Percentiles rank a stretch among this genome's conserved stretches.
Evolutionary conservation across 2,888 invertebrate genomes (phyloP).

Genomic region (Eristalinus aeneus): DNA sequence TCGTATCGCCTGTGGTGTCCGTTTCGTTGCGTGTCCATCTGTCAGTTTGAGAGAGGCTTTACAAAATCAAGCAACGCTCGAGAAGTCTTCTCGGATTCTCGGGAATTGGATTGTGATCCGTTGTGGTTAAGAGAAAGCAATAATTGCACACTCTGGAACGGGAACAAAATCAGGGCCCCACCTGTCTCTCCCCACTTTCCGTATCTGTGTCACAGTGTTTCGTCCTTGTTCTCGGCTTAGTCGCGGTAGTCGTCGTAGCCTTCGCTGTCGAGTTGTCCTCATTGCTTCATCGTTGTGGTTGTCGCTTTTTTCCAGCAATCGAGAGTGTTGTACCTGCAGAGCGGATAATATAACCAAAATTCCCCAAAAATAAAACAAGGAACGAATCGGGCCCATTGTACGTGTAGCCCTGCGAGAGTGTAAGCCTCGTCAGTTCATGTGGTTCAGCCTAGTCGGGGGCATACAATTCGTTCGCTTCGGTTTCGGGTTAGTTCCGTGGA

Average conservation of each 20-base stretch:
- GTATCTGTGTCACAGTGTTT: slow-evolving; percentile 65
- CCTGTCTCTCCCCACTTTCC: slow-evolving; percentile 37
- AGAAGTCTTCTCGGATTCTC: slow-evolving; percentile 58
- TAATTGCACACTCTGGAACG: slow-evolving; percentile 66
- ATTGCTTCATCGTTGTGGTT: background rate
- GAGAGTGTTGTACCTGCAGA: slow-evolving; percentile 43
- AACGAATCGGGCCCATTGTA: background rate
- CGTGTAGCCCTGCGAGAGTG: slow-evolving; percentile 22
- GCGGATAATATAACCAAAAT: slow-evolving; percentile 1
- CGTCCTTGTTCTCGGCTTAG: slow-evolving; percentile 14
- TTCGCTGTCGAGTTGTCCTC: slow-evolving; percentile 15
- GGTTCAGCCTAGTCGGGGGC: slow-evolving; percentile 50
- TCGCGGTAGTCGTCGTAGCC: slow-evolving; percentile 11
- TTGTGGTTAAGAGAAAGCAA: slow-evolving; percentile 47
- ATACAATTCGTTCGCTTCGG: slow-evolving; percentile 43
- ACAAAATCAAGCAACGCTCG: slow-evolving; percentile 1
- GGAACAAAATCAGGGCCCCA: background rate
- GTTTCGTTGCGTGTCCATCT: slow-evolving; percentile 23
- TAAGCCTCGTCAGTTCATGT: slow-evolving; percentile 58
- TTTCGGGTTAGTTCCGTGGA: slow-evolving; percentile 54
- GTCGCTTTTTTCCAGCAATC: slow-evolving; percentile 31
- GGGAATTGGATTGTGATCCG: slow-evolving; percentile 33
- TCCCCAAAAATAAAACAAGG: background rate
- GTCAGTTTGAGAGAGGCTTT: slow-evolving; percentile 31
- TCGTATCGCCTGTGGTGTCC: background rate